phyloP scores from a whole-genome alignment of 2,797 vertebrate genomes.

The Xenentodon cancila region DNA sequence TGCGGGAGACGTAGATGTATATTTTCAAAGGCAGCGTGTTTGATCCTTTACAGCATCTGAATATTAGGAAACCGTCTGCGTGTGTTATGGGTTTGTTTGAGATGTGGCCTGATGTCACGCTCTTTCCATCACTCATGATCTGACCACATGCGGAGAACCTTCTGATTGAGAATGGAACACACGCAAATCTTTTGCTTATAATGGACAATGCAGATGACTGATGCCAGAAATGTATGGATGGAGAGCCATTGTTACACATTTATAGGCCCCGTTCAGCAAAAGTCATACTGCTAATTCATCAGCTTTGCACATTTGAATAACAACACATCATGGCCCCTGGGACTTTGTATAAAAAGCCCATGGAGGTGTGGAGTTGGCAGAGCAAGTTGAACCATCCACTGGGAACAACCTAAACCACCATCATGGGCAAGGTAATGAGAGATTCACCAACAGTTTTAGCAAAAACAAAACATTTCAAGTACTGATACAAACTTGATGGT shows the following conservation, averaged over 20 bases:
- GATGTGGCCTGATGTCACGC: slow-evolving; percentile 19
- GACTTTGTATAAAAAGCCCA: slow-evolving; percentile 78
- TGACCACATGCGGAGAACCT: slow-evolving; percentile 68
- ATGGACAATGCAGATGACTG: slow-evolving; percentile 71
- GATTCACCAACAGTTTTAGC: slow-evolving; percentile 3
- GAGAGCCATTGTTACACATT: slow-evolving; percentile 75
- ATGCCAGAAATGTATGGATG: slow-evolving; percentile 84
- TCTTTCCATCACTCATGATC: slow-evolving; percentile 45
- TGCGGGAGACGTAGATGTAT: no score
- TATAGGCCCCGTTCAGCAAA: slow-evolving; percentile 78
- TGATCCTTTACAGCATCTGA: no score
- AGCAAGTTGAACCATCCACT: slow-evolving; percentile 75
- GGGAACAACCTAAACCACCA: slow-evolving; percentile 70
- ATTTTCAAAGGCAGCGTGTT: no score
- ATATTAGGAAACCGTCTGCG: slow-evolving; percentile 15
- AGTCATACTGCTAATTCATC: slow-evolving; percentile 82
- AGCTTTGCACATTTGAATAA: slow-evolving; percentile 83
- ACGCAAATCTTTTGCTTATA: slow-evolving; percentile 72
- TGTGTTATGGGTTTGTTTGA: slow-evolving; percentile 28
- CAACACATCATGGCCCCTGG: slow-evolving; percentile 67
- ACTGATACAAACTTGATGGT: neutral
- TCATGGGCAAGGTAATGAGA: slow-evolving; percentile 81
- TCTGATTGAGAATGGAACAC: slow-evolving; percentile 55
- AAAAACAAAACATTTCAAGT: neutral
- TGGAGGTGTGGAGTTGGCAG: slow-evolving; percentile 66